A percentile compares a stretch with the other conserved stretches of the same genome.
These are phyloP conservation scores for Ennomos fuscantarius DNA, from an alignment of 2,888 invertebrate species.

Conservation along the genomic window DNA sequence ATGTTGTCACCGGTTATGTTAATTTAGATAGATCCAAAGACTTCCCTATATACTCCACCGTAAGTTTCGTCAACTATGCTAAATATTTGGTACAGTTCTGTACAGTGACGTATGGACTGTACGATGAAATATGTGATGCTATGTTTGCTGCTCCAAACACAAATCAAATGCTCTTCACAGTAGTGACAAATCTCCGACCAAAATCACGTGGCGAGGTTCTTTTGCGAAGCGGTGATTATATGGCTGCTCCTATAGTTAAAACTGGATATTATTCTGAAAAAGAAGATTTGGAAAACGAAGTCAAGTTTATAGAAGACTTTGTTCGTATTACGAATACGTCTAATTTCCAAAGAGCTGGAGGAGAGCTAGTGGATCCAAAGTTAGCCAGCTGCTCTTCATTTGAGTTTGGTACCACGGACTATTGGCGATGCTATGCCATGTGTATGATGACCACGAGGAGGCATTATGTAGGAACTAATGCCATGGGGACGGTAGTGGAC, in stretches of 20 bases:
- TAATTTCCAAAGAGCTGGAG: slow-evolving; percentile 47
- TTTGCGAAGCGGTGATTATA: slow-evolving; percentile 45
- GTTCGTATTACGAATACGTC: slow-evolving; percentile 46
- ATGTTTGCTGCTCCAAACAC: slow-evolving; percentile 28
- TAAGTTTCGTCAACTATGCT: slow-evolving; percentile 34
- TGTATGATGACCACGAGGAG: slow-evolving; percentile 86
- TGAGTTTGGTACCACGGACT: slow-evolving; percentile 37
- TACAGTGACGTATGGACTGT: slow-evolving; percentile 24
- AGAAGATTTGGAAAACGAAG: slow-evolving; percentile 48
- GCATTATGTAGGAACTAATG: slow-evolving; percentile 88
- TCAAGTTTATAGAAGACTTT: slow-evolving; percentile 47
- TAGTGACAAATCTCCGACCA: slow-evolving; percentile 42
- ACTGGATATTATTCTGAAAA: slow-evolving; percentile 41
- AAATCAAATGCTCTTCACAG: slow-evolving; percentile 32
- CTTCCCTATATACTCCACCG: slow-evolving; percentile 48
- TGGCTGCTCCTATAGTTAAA: slow-evolving; percentile 45
- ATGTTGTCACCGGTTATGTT: slow-evolving; percentile 37
- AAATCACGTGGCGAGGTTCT: slow-evolving; percentile 48
- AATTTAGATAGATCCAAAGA: slow-evolving; percentile 42
- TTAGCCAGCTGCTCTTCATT: slow-evolving; percentile 27
- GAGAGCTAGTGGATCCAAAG: slow-evolving; percentile 41
- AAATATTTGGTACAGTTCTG: slow-evolving; percentile 36
- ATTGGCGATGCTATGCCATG: slow-evolving; percentile 45
- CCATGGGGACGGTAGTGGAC: slow-evolving; percentile 91
- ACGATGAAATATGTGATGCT: slow-evolving; percentile 33